Conservation (phyloP, 2,113 vertebrate species). For the Chloroceryle aenea region DNA sequence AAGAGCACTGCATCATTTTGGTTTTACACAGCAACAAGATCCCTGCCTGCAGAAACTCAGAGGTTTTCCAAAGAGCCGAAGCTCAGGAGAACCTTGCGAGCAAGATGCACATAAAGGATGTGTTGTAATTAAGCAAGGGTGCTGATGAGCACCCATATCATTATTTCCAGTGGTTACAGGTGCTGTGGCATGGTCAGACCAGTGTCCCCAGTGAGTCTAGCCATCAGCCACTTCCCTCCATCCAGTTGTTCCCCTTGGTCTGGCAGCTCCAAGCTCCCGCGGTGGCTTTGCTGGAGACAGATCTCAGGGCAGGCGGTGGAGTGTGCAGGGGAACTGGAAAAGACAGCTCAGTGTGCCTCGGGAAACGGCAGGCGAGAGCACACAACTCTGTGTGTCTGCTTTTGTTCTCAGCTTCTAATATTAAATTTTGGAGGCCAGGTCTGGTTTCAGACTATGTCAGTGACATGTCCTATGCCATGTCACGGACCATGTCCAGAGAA, state of each 20-base stretch:
- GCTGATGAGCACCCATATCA: not conserved
- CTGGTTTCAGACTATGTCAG: not conserved
- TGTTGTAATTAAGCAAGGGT: not conserved
- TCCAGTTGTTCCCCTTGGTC: fast-evolving
- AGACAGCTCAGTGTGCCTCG: not conserved
- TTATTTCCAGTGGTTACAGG: not conserved
- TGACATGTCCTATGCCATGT: not conserved
- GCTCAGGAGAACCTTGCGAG: too few relatives aligned
- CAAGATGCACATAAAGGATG: fast-evolving
- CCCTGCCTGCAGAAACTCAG: not conserved
- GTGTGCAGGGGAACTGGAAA: not conserved
- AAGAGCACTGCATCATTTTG: not conserved
- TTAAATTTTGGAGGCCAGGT: not conserved
- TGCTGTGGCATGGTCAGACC: fast-evolving
- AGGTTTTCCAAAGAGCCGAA: not conserved
- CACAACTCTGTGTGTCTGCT: fast-evolving
- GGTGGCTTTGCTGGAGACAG: not conserved
- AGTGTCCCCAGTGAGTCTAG: not conserved
- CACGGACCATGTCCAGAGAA: not conserved
- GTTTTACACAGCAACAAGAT: not conserved
- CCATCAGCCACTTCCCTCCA: not conserved
- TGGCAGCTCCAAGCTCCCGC: fast-evolving
- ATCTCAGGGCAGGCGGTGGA: not conserved
- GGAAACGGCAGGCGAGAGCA: not conserved
- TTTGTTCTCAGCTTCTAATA: not conserved